Conservation (phyloP, 92 coral and sea anemone species). For the Actinostola sp. region DNA sequence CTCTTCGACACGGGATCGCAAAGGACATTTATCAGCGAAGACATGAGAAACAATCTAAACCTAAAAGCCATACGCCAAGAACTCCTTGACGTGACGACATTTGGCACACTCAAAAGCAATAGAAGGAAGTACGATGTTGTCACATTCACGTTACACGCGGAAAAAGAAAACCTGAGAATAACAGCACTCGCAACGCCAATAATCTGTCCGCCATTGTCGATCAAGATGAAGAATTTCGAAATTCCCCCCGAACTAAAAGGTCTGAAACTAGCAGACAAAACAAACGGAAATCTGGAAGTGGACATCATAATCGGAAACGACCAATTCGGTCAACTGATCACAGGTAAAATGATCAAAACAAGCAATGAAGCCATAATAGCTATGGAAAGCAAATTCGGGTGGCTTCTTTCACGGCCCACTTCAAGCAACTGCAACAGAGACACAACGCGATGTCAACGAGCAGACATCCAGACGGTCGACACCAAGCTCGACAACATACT, state of each 20-base stretch:
- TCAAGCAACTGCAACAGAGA: too few relatives aligned
- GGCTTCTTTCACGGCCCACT: too few relatives aligned
- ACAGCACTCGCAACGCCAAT: too few relatives aligned
- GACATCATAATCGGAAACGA: constrained; percentile 56
- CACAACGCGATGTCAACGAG: constrained; percentile 3
- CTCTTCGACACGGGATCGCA: constrained; percentile 30
- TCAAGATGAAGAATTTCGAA: too few relatives aligned
- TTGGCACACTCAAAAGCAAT: background rate
- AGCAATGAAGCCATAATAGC: constrained; percentile 36
- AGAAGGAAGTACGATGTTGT: constrained; percentile 18
- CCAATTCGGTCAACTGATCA: constrained; percentile 35
- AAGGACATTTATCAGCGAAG: too few relatives aligned
- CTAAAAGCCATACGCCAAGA: too few relatives aligned
- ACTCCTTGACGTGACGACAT: constrained; percentile 28
- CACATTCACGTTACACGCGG: constrained; percentile 16
- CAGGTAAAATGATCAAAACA: constrained; percentile 27
- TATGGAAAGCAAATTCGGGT: constrained; percentile 43
- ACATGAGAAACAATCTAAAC: too few relatives aligned
- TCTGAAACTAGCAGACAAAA: too few relatives aligned
- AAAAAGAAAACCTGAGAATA: too few relatives aligned
- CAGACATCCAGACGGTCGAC: constrained; percentile 2
- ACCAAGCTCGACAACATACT: constrained; percentile 14
- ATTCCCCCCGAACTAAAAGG: too few relatives aligned
- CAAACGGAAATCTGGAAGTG: too few relatives aligned
- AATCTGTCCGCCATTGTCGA: too few relatives aligned